Percentiles rank a stretch among this genome's conserved stretches.
phyloP scores from a whole-genome alignment of 2,797 vertebrate species.

The Sus cebifrons region DNA sequence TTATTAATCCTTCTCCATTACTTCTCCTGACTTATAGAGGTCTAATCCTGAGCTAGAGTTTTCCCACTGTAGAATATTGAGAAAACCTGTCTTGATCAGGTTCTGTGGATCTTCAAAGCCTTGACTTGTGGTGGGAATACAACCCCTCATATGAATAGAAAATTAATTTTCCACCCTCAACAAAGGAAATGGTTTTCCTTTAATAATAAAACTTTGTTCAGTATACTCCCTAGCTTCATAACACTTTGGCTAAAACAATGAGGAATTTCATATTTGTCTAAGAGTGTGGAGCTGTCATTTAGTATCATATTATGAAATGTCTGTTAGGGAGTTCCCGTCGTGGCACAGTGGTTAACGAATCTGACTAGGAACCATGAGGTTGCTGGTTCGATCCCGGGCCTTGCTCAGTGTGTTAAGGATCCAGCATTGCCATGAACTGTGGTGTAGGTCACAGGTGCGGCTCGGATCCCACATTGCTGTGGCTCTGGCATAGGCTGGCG shows the following conservation, averaged over 20 bases:
- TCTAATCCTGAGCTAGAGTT: not conserved
- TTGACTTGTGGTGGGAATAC: not conserved
- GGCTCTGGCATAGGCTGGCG: no score
- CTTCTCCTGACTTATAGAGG: not conserved
- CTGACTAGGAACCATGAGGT: no score
- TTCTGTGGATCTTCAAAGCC: not conserved
- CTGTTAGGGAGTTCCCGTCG: no score
- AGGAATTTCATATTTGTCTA: not conserved
- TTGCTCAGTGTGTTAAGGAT: no score
- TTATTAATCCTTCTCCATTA: not conserved
- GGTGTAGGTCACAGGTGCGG: no score
- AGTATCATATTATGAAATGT: not conserved
- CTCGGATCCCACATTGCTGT: no score
- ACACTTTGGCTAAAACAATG: not conserved
- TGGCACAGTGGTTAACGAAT: no score
- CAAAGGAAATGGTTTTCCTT: not conserved
- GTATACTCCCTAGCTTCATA: not conserved
- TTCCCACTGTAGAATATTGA: not conserved
- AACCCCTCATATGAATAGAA: not conserved
- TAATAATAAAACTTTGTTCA: not conserved
- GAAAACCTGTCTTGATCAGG: fast-evolving
- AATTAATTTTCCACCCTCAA: no score
- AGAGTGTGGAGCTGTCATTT: not conserved
- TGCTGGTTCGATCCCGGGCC: no score
- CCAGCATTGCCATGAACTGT: no score